phyloP scores from a whole-genome alignment of 2,113 vertebrate genomes.

The Zootoca vivipara region DNA sequence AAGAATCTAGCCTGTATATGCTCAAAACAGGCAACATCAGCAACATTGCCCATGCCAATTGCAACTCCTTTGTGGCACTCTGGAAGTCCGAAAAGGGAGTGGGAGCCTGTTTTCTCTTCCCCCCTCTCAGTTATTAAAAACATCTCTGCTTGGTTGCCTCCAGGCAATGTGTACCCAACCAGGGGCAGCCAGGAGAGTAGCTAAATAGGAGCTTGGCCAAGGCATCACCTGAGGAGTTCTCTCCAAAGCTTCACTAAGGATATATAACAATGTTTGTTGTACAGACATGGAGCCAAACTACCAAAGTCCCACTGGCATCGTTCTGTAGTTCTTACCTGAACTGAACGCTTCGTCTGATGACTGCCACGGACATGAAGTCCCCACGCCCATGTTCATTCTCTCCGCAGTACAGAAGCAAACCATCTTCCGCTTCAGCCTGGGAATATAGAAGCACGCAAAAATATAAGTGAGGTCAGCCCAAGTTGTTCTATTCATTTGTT shows the following conservation, averaged over 20 bases:
- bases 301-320: neutral
- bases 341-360: conserved; percentile 84
- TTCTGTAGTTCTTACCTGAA: conserved; percentile 82
- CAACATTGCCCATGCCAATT: neutral
- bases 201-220: neutral
- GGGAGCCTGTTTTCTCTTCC: neutral
- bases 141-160: neutral
- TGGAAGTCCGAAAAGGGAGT: neutral
- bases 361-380: conserved; percentile 89
- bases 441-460: conserved; percentile 40
- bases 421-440: conserved; percentile 89
- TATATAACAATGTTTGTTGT: neutral
- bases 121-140: neutral
- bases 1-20: neutral
- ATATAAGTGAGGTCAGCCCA: neutral
- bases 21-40: neutral
- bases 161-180: neutral
- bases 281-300: neutral
- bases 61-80: neutral
- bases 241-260: neutral
- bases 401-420: conserved; percentile 93
- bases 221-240: neutral
- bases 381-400: conserved; percentile 90
- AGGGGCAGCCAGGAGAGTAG: neutral
- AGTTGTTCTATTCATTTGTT: neutral